Percentiles rank a stretch among this genome's conserved stretches.
Evolutionary conservation across 2,888 invertebrate species (phyloP).

Genomic region (Leuctra nigra): DNA sequence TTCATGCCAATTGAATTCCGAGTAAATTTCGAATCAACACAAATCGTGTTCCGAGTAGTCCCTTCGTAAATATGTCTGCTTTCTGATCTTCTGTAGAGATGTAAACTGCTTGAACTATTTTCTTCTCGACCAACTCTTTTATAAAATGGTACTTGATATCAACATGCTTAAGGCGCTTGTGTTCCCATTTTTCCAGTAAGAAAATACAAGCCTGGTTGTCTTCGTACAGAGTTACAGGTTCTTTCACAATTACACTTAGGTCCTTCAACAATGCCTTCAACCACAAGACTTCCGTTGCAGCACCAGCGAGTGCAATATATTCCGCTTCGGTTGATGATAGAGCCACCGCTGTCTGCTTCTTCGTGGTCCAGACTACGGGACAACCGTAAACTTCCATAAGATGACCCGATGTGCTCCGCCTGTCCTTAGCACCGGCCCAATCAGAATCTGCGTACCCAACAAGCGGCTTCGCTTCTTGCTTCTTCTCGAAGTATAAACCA

Average conservation of each 20-base stretch:
- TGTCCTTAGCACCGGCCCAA: conserved; percentile 32
- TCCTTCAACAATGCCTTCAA: conserved; percentile 31
- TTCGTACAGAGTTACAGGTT: conserved; percentile 24
- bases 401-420: conserved; percentile 36
- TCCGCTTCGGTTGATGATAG: conserved; percentile 36
- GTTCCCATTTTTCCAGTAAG: conserved; percentile 22
- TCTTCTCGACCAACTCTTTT: conserved; percentile 22
- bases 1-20: background rate
- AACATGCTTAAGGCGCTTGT: conserved; percentile 29
- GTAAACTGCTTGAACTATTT: conserved; percentile 26
- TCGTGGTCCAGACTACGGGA: too few species aligned
- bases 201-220: conserved; percentile 32
- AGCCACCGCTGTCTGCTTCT: conserved; percentile 33
- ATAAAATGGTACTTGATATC: conserved; percentile 23
- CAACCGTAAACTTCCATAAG: too few species aligned
- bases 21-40: background rate
- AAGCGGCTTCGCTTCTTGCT: conserved; percentile 1
- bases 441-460: conserved; percentile 34
- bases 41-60: conserved; percentile 16
- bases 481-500: background rate
- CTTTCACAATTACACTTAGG: conserved; percentile 20
- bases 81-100: conserved; percentile 25
- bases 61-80: conserved; percentile 29
- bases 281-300: conserved; percentile 33
- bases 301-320: conserved; percentile 34